A percentile compares a stretch with the other conserved stretches of the same genome.
phyloP scores from a whole-genome alignment of 2,888 invertebrate species.

The Lepeophtheirus nordmannii region DNA sequence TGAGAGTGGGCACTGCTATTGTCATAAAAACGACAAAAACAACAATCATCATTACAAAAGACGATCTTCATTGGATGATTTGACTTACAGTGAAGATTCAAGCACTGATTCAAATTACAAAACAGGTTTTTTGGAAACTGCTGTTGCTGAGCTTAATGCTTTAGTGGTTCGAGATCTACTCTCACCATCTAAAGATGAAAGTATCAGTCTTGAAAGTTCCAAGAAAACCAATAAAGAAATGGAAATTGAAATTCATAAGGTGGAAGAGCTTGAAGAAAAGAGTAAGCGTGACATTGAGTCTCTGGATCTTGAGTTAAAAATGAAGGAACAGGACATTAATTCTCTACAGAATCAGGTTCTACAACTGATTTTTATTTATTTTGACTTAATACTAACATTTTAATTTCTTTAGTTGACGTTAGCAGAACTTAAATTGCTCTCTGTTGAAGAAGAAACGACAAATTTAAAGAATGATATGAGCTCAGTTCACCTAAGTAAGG shows the following conservation, averaged over 20 bases:
- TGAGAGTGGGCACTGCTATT: not conserved
- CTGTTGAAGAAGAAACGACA: constrained; percentile 65
- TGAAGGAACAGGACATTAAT: constrained; percentile 11
- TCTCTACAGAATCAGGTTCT: constrained; percentile 2
- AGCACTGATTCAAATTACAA: not conserved
- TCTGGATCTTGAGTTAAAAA: not conserved
- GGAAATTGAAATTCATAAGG: constrained; percentile 13
- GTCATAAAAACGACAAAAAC: not conserved
- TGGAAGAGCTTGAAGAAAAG: constrained; percentile 6
- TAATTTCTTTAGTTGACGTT: constrained; percentile 30
- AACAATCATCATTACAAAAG: not conserved
- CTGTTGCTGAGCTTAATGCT: not conserved
- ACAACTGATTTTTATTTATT: not conserved
- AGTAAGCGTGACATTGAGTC: not conserved
- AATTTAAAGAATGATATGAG: constrained; percentile 44
- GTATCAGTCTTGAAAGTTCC: not conserved
- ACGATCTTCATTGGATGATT: not conserved
- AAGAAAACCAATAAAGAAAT: not conserved
- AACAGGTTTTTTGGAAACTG: constrained; percentile 1
- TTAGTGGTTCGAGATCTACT: not conserved
- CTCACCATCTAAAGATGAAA: not conserved
- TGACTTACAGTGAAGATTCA: not conserved
- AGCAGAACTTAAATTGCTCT: constrained; percentile 60
- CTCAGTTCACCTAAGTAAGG: constrained; percentile 53
- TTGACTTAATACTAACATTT: not conserved